Evolutionary conservation across 2,797 vertebrate genomes (phyloP), one percentile per base, ranked within the genome.

Genomic region (Pyrocephalus nanus): DNA sequence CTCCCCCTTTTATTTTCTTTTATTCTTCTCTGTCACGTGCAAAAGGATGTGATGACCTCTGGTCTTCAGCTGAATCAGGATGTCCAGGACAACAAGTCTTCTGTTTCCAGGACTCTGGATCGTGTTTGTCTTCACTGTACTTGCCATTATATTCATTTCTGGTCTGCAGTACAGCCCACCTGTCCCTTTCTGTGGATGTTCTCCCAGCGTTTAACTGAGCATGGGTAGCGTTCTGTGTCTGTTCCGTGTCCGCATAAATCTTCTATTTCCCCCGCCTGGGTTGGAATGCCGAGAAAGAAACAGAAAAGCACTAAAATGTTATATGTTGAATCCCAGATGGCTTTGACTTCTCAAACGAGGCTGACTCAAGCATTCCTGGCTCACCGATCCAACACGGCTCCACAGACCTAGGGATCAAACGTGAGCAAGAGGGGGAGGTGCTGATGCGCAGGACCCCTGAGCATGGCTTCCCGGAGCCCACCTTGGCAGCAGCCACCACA

Each of bases 251-350:
- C 36, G 11, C 94, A 51, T 97, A 94, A 96, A 95, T 91, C 93
- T 97, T 97, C 90, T 97, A 81, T 97, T 96, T 95, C 96, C 96
- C 97, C 97, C 97, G 79, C 97, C 97, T 97, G 98, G 97, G 93
- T 96, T 97, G 95, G 77, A 97, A 97, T 97, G 96, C 96, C 96
- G 90, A 97, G 96, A 92, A 96, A 94, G 95, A 88, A 97, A 93
- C 91, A 97, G 97, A 97, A 97, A 96, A 97, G 91, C 96, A 98
- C 98, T 97, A 98, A 98, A 98, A 97, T 99, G 95, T 99, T 98
- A 96, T 99, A 98, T 99, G 99, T 99, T 99, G 99, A 99, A 99
- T 99, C 99, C 98, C 99, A 99, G 99, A 99, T 99, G 98, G 99
- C 99, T 99, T 99, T 99, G 99, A 99, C 99, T 98, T 98, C 99